Evolutionary conservation across 2,888 invertebrate genomes (phyloP), one percentile per base, ranked within the genome.

Genomic region (Phlogophora meticulosa): DNA sequence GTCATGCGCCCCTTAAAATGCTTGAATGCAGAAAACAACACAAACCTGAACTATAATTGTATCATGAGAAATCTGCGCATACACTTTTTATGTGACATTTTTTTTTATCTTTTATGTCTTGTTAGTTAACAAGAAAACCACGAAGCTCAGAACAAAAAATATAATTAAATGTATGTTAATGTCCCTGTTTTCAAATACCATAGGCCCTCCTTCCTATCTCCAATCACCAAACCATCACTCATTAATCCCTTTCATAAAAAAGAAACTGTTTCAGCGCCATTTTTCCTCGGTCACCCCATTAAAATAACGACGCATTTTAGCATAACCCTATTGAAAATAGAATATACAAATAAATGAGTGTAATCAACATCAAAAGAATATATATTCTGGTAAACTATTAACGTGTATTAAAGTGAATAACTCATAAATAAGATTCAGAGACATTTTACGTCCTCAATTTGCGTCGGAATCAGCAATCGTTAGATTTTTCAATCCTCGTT

Each of bases 321-420:
- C 80, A 86, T 83, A 86, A 87, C 89, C 85, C 71, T 66, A 86
- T 87, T 84, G 77, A 83, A 89, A 90, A 91, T 90, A 90, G 87
- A 87, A 86, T 87, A 86, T 84, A 87, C 82, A 83, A 90, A 93
- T 90, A 90, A 92, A 91, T 91, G 89, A 87, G 85, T 76, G 85
- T 90, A 93, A 93, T 93, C 90, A 91, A 92, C 91, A 90, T 94
- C 92, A 93, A 93, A 94, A 87, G 90, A 88, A 87, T 86, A 84
- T 87, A 88, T 89, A 89, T 90, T 89, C 83, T 85, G 83, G 85
- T 83, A 81, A 88, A 89, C 91, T 91, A 92, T 93, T 93, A 93
- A 88, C 90, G 87, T 90, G 90, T 87, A 90, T 91, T 92, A 92
- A 90, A 88, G 81, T 87, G 88, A 88, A 91, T 91, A 91, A 89